phyloP scores from a whole-genome alignment of 1,140 invertebrate genomes.

The Papilio polyxenes region DNA sequence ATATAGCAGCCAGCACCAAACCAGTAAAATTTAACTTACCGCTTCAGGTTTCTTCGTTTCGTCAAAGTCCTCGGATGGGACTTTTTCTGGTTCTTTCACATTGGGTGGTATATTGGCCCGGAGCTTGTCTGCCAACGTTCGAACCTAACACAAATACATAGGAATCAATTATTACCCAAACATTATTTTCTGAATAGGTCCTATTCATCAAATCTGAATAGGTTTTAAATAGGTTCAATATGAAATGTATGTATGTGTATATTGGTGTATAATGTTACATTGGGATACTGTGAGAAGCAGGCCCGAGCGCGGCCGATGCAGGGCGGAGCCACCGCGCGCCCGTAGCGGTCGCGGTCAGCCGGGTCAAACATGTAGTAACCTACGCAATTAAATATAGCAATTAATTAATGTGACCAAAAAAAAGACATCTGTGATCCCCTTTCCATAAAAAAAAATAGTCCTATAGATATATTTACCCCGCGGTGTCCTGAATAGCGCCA shows the following conservation, averaged over 20 bases:
- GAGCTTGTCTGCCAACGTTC: slow-evolving; percentile 55
- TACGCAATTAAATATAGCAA: slow-evolving; percentile 34
- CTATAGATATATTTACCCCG: slow-evolving; percentile 52
- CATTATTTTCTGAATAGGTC: not conserved
- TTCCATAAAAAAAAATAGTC: not conserved
- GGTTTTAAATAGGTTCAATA: too few relatives aligned
- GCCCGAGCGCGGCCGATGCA: slow-evolving; percentile 62
- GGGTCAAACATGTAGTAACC: slow-evolving; percentile 75
- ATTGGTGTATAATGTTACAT: slow-evolving; percentile 48
- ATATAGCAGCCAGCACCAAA: too few relatives aligned
- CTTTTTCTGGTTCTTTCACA: slow-evolving; percentile 15
- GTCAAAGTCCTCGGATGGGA: not conserved
- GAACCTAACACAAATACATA: slow-evolving; percentile 45
- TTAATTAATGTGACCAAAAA: too few relatives aligned
- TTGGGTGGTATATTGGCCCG: slow-evolving; percentile 61
- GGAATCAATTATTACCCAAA: not conserved
- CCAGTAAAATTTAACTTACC: not conserved
- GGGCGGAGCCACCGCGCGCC: slow-evolving; percentile 66
- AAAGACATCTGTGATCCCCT: too few relatives aligned
- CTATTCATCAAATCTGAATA: too few relatives aligned
- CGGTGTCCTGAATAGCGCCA: slow-evolving; percentile 68
- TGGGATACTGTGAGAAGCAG: slow-evolving; percentile 71
- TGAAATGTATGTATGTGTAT: not conserved
- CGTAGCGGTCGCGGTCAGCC: slow-evolving; percentile 67
- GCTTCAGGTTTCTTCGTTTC: not conserved